These are phyloP conservation scores for Heliocidaris tuberculata DNA, from an alignment of 35 echinoderm and acorn worm species.

Conservation along the genomic window DNA sequence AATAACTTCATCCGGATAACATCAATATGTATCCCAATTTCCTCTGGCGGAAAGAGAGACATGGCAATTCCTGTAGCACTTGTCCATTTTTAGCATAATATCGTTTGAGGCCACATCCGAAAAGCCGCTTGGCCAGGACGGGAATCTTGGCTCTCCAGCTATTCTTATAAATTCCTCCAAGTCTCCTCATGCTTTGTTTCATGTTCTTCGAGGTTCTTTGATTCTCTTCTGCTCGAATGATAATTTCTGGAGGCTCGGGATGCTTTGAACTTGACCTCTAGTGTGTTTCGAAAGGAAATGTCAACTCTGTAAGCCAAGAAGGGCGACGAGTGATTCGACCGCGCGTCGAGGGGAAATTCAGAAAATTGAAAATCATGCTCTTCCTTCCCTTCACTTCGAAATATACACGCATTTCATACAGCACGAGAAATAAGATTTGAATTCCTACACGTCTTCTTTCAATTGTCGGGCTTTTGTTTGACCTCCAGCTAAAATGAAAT, in stretches of 20 bases:
- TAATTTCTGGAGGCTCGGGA: not conserved
- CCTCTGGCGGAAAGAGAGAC: not conserved
- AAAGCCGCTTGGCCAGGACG: not conserved
- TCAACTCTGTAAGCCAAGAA: not conserved
- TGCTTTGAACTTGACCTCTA: not conserved
- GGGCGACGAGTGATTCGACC: not conserved
- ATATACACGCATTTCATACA: not conserved
- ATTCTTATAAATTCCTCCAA: not conserved
- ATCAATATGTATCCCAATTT: constrained; percentile 25
- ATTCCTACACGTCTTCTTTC: not conserved
- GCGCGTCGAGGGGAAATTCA: constrained; percentile 6
- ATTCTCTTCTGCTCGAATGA: not conserved
- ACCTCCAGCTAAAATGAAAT: too few relatives aligned
- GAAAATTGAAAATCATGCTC: not conserved
- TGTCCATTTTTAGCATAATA: not conserved
- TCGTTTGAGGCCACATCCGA: not conserved
- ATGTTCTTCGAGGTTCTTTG: constrained; percentile 1
- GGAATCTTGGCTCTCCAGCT: not conserved
- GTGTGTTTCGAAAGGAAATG: constrained; percentile 10
- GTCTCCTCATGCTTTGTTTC: not conserved
- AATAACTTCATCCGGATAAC: not conserved
- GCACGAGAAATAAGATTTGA: not conserved
- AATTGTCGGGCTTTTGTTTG: not conserved
- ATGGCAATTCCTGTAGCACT: not conserved
- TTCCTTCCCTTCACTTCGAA: not conserved